Percentiles rank a stretch among this genome's conserved stretches.
Evolutionary conservation across 2,888 invertebrate species (phyloP).

Genomic region (Myopa testacea): DNA sequence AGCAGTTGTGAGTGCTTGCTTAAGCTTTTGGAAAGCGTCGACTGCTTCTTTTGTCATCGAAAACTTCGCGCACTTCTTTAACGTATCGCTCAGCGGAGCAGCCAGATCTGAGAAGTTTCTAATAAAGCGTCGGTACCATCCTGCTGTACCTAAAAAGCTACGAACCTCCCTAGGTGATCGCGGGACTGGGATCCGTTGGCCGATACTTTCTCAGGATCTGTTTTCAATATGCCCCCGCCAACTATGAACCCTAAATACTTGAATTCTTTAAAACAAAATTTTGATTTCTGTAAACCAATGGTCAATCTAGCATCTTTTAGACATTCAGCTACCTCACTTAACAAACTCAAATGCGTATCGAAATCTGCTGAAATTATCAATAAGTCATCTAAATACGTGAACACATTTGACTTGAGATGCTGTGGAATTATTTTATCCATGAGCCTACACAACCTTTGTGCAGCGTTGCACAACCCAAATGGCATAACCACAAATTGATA

Average conservation of each 20-base stretch:
- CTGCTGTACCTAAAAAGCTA: constrained; percentile 35
- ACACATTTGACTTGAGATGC: not conserved
- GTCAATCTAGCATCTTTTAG: not conserved
- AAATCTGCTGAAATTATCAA: not conserved
- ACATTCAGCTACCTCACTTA: constrained; percentile 1
- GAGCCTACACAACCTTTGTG: constrained; percentile 1
- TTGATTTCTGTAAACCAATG: not conserved
- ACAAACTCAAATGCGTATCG: not conserved
- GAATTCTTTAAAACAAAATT: not conserved
- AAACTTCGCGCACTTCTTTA: constrained; percentile 17
- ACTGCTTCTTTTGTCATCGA: constrained; percentile 17
- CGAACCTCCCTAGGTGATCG: constrained; percentile 3
- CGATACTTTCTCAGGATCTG: constrained; percentile 20
- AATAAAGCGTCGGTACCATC: constrained; percentile 42
- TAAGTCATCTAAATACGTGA: not conserved
- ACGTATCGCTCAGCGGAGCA: constrained; percentile 34
- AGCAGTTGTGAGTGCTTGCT: constrained; percentile 10
- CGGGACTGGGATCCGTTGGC: constrained; percentile 2
- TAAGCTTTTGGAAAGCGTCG: constrained; percentile 6
- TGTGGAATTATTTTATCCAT: constrained; percentile 17
- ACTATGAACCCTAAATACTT: constrained; percentile 11
- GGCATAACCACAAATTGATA: constrained; percentile 17
- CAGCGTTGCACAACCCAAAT: constrained; percentile 26
- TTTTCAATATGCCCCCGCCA: not conserved
- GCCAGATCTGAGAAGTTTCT: constrained; percentile 28